These are phyloP conservation scores for Thereva nobilitata DNA, from an alignment of 2,888 invertebrate species.

Conservation along the genomic window DNA sequence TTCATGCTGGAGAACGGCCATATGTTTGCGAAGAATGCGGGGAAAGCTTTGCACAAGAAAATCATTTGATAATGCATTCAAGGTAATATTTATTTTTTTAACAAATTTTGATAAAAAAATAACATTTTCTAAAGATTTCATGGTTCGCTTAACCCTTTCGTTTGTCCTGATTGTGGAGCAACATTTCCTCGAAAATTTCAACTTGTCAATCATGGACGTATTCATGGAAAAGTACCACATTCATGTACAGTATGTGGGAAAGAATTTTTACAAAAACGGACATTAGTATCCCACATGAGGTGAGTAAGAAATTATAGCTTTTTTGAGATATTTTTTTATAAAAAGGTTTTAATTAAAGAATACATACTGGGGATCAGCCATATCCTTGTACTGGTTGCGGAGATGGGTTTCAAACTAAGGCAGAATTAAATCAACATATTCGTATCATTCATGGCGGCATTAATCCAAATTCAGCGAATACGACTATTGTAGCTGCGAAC, in stretches of 20 bases:
- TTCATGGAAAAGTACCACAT: conserved; percentile 80
- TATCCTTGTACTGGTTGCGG: conserved; percentile 77
- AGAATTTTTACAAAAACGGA: conserved; percentile 83
- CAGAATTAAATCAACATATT: conserved; percentile 71
- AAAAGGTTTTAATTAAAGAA: conserved; percentile 54
- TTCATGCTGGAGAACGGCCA: conserved; percentile 82
- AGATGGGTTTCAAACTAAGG: conserved; percentile 74
- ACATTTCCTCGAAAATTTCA: conserved; percentile 86
- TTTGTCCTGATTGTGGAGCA: conserved; percentile 86
- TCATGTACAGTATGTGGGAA: conserved; percentile 82
- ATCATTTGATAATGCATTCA: conserved; percentile 68
- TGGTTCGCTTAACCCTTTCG: conserved; percentile 94
- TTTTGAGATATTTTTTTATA: conserved; percentile 6
- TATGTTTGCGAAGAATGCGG: conserved; percentile 87
- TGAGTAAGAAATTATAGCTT: conserved; percentile 49
- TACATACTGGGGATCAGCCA: conserved; percentile 75
- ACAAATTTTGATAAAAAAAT: conserved; percentile 3
- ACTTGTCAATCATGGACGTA: conserved; percentile 79
- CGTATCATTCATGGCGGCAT: conserved; percentile 62
- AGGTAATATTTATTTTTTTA: conserved; percentile 48
- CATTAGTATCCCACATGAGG: conserved; percentile 81
- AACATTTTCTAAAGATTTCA: conserved; percentile 67
- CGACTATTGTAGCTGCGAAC: conserved; percentile 52
- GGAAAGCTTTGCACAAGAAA: conserved; percentile 89
- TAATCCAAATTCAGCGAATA: conserved; percentile 57